Percentiles rank a stretch among this genome's conserved stretches.
Evolutionary conservation across 2,888 invertebrate species (phyloP).

Genomic region (Tetropium fuscum): DNA sequence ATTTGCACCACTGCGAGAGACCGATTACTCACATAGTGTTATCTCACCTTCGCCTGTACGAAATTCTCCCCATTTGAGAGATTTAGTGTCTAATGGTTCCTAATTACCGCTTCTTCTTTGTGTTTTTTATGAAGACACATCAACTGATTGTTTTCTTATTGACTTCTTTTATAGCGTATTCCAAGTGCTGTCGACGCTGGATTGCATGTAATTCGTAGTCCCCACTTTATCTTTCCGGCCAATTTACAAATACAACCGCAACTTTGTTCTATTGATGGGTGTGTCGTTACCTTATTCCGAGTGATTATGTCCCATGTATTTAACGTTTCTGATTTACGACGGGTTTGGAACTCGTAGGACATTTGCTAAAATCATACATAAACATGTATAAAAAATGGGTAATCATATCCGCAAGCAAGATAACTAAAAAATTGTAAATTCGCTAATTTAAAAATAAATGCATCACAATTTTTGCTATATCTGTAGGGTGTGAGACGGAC

Average conservation of each 20-base stretch:
- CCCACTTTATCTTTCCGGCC: slow-evolving; percentile 19
- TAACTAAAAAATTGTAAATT: too few relatives aligned
- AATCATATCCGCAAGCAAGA: too few relatives aligned
- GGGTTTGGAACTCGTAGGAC: too few relatives aligned
- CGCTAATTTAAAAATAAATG: too few relatives aligned
- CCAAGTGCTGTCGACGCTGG: slow-evolving; percentile 27
- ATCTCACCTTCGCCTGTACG: too few relatives aligned
- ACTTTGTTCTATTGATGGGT: neutral
- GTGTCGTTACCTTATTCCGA: slow-evolving; percentile 4
- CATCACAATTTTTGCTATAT: too few relatives aligned
- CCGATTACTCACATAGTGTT: too few relatives aligned
- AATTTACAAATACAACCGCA: slow-evolving; percentile 12
- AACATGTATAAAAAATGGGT: too few relatives aligned
- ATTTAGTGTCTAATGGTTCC: slow-evolving; percentile 9
- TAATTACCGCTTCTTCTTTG: slow-evolving; percentile 18
- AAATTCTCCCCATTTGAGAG: neutral
- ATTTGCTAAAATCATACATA: too few relatives aligned
- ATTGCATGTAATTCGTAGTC: slow-evolving; percentile 6
- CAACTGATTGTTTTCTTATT: slow-evolving; percentile 30
- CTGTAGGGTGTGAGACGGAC: too few relatives aligned
- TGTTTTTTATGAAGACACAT: slow-evolving; percentile 21
- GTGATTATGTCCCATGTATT: slow-evolving; percentile 5
- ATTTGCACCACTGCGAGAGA: too few relatives aligned
- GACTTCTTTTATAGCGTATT: slow-evolving; percentile 25
- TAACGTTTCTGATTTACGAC: too few relatives aligned